A percentile compares a stretch with the other conserved stretches of the same genome.
These are phyloP conservation scores for Hippocampus comes DNA, from an alignment of 2,113 vertebrate species.

Conservation along the genomic window DNA sequence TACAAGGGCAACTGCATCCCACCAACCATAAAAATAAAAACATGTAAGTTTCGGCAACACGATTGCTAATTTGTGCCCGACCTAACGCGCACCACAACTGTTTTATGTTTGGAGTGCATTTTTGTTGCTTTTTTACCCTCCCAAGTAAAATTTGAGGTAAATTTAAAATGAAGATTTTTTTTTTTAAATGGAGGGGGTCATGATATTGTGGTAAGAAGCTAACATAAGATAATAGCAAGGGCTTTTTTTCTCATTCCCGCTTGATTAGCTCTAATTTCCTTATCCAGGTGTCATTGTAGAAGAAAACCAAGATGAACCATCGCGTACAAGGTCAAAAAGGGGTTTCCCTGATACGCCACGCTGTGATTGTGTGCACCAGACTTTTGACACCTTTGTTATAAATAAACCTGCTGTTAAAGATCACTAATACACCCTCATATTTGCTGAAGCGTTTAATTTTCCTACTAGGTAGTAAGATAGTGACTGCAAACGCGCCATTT, in stretches of 20 bases:
- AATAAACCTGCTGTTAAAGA: conserved; percentile 5
- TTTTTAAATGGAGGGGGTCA: conserved; percentile 26
- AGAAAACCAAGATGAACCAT: neutral
- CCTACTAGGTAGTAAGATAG: neutral
- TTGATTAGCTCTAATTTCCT: conserved; percentile 23
- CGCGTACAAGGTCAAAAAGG: neutral
- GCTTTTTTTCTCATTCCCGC: conserved; percentile 50
- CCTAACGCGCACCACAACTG: conserved; percentile 32
- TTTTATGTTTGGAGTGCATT: conserved; percentile 59
- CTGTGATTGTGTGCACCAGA: conserved; percentile 7
- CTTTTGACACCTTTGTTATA: neutral
- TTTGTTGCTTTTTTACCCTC: conserved; percentile 20
- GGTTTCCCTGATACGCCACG: neutral
- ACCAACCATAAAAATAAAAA: conserved; percentile 21
- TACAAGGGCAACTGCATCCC: conserved; percentile 40
- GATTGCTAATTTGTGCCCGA: conserved; percentile 30
- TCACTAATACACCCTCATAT: neutral
- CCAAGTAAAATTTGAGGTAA: conserved; percentile 41
- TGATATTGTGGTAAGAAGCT: conserved; percentile 19
- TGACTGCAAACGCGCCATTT: neutral
- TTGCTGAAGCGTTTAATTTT: neutral
- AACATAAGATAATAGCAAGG: conserved; percentile 61
- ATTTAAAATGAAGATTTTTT: conserved; percentile 32
- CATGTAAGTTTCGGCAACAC: conserved; percentile 53
- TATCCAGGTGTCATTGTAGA: conserved; percentile 4